A percentile compares a stretch with the other conserved stretches of the same genome.
Conservation (phyloP, 2,888 invertebrate genomes). For the Achlya flavicornis region DNA sequence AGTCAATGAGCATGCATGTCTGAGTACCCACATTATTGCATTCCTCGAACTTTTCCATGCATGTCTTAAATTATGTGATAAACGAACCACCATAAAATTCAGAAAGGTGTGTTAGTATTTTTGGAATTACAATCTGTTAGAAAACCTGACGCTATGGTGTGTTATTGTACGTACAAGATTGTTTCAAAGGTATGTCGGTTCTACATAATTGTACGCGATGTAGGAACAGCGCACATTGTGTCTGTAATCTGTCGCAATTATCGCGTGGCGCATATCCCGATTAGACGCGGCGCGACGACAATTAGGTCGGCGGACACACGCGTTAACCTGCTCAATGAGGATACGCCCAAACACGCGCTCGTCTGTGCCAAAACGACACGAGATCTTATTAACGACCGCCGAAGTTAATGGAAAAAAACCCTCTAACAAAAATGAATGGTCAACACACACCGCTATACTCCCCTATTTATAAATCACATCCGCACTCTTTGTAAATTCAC, state of each 20-base stretch:
- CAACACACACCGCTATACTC: constrained; percentile 54
- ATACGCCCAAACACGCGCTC: constrained; percentile 78
- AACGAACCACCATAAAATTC: not conserved
- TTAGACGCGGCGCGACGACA: constrained; percentile 78
- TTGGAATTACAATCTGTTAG: not conserved
- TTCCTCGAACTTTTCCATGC: constrained; percentile 28
- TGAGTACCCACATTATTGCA: constrained; percentile 46
- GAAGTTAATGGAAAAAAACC: constrained; percentile 63
- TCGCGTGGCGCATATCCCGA: constrained; percentile 82
- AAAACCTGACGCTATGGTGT: not conserved
- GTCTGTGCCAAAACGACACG: constrained; percentile 66
- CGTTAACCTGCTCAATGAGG: constrained; percentile 81
- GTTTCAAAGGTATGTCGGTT: constrained; percentile 21
- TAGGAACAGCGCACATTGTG: constrained; percentile 36
- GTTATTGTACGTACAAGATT: constrained; percentile 12
- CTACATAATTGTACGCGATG: constrained; percentile 18
- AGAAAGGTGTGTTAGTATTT: not conserved
- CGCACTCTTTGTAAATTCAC: constrained; percentile 77
- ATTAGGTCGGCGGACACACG: constrained; percentile 83
- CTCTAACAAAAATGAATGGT: constrained; percentile 59
- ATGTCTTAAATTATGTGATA: not conserved
- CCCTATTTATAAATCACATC: constrained; percentile 78
- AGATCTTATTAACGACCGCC: constrained; percentile 61
- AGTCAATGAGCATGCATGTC: constrained; percentile 58
- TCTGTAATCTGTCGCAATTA: constrained; percentile 79